phyloP scores from a whole-genome alignment of 2,797 vertebrate species.

The Natrix natrix region DNA sequence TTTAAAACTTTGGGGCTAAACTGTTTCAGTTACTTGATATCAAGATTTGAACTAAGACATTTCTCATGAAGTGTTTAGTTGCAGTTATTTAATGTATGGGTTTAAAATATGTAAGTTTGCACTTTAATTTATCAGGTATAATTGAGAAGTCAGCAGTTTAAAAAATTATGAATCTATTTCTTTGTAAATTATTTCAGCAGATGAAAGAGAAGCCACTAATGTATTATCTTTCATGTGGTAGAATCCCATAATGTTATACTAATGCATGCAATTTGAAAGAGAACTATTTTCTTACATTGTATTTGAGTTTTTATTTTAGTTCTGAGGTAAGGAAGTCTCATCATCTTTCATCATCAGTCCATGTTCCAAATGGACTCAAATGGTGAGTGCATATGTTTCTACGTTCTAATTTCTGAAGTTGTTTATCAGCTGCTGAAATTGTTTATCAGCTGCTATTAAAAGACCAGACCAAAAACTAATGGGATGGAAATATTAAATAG shows the following conservation, averaged over 20 bases:
- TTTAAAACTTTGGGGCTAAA: background rate
- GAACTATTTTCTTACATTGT: background rate
- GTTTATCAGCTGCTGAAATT: background rate
- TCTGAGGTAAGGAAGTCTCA: background rate
- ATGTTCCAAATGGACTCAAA: background rate
- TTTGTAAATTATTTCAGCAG: background rate
- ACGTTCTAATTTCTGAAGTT: background rate
- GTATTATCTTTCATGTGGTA: background rate
- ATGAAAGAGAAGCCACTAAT: background rate
- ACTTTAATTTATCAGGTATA: background rate
- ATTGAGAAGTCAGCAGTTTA: background rate
- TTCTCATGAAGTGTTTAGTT: background rate
- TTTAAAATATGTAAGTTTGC: background rate
- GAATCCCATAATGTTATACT: background rate
- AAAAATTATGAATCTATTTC: background rate
- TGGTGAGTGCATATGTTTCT: background rate
- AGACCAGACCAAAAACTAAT: background rate
- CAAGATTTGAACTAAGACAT: background rate
- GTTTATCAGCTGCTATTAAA: background rate
- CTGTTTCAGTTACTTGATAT: background rate
- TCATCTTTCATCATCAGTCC: background rate
- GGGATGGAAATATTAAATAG: background rate
- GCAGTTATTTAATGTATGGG: background rate
- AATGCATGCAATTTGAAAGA: background rate
- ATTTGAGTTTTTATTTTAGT: background rate